phyloP scores from a whole-genome alignment of 2,113 vertebrate species.

The Ammodytes marinus region DNA sequence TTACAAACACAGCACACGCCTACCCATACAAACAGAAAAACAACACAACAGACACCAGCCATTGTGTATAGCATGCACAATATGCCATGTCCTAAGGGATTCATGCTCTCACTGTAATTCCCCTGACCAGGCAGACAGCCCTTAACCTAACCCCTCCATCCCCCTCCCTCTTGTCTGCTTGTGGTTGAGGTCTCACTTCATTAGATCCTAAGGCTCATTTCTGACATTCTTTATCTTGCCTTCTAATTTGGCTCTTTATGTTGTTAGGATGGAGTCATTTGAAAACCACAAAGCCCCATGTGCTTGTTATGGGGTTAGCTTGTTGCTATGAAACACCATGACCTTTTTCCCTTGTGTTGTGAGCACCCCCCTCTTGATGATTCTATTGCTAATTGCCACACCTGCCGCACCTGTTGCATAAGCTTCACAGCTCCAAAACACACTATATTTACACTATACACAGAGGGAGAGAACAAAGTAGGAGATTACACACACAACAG shows the following conservation, averaged over 20 bases:
- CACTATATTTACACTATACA: neutral
- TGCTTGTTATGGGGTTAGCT: neutral
- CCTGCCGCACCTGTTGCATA: constrained; percentile 38
- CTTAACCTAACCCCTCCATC: constrained; percentile 13
- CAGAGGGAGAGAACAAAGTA: constrained; percentile 28
- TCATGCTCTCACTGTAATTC: constrained; percentile 40
- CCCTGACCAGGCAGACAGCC: constrained; percentile 36
- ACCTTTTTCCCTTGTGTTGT: neutral
- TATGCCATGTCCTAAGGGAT: constrained; percentile 49
- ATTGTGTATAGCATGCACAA: constrained; percentile 31
- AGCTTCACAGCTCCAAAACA: constrained; percentile 11
- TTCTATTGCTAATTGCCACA: constrained; percentile 5
- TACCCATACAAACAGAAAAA: constrained; percentile 16
- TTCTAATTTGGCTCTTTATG: constrained; percentile 28
- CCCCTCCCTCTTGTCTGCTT: constrained; percentile 27
- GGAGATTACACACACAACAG: constrained; percentile 12
- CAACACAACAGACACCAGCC: constrained; percentile 26
- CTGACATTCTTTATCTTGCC: constrained; percentile 50
- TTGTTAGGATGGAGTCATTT: constrained; percentile 45
- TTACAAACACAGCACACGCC: constrained; percentile 15
- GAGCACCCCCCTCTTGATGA: constrained; percentile 1
- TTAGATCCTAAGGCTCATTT: constrained; percentile 51
- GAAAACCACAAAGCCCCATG: constrained; percentile 20
- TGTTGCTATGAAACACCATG: neutral
- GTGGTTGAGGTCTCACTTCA: constrained; percentile 52